Percentiles rank a stretch among this genome's conserved stretches.
Conservation (phyloP, 1,140 invertebrate species). For the Lepidostoma basale region DNA sequence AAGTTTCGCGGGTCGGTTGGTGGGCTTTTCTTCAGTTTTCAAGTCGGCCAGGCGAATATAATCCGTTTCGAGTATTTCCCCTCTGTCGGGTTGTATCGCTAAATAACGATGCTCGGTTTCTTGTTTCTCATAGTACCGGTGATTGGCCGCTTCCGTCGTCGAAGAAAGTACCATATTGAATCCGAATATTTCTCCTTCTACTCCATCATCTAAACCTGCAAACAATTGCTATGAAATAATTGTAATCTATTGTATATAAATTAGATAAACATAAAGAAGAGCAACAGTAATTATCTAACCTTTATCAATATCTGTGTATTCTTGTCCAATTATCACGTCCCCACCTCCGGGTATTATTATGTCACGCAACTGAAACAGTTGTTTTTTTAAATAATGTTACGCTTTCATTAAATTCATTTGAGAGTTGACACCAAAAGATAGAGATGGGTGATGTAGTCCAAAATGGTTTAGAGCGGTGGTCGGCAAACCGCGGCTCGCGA, state of each 20-base stretch:
- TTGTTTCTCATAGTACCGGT: slow-evolving; percentile 39
- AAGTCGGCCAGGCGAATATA: slow-evolving; percentile 38
- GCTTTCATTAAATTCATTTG: not conserved
- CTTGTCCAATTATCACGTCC: slow-evolving; percentile 70
- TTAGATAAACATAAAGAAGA: too few relatives aligned
- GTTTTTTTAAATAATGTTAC: slow-evolving; percentile 6
- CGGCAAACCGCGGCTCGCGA: too few relatives aligned
- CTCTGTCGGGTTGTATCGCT: not conserved
- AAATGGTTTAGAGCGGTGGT: too few relatives aligned
- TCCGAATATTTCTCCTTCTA: slow-evolving; percentile 71
- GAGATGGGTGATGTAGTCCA: too few relatives aligned
- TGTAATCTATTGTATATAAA: not conserved
- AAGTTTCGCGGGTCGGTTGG: not conserved
- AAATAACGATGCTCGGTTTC: not conserved
- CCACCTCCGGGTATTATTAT: slow-evolving; percentile 63
- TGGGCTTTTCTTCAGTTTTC: not conserved
- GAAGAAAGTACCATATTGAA: slow-evolving; percentile 68
- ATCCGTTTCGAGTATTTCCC: not conserved
- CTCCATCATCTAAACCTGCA: slow-evolving; percentile 64
- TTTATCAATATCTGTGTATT: slow-evolving; percentile 69
- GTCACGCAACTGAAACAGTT: slow-evolving; percentile 57
- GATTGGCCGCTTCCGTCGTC: slow-evolving; percentile 49
- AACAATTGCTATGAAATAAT: not conserved
- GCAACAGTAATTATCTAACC: slow-evolving; percentile 18
- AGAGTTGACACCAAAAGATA: too few relatives aligned